Conservation (phyloP, 2,888 invertebrate species). For the Hermodice carunculata region DNA sequence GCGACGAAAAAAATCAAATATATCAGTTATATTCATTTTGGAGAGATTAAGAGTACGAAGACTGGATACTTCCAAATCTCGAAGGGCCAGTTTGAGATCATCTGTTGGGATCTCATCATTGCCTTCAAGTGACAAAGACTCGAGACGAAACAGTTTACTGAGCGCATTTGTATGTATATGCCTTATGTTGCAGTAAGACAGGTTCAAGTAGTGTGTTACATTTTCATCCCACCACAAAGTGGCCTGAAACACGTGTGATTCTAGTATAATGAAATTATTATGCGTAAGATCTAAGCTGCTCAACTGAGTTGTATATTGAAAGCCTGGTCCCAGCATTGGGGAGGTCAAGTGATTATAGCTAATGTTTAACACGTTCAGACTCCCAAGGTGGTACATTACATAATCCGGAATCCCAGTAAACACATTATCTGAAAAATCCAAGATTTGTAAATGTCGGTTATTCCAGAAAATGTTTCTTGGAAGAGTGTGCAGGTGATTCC, state of each 20-base stretch:
- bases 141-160: slow-evolving; percentile 37
- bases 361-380: slow-evolving; percentile 45
- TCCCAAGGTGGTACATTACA: slow-evolving; percentile 36
- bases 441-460: slow-evolving; percentile 36
- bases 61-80: slow-evolving; percentile 38
- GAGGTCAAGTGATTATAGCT: slow-evolving; percentile 44
- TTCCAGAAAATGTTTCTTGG: slow-evolving; percentile 44
- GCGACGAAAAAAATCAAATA: slow-evolving; percentile 30
- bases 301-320: slow-evolving; percentile 47
- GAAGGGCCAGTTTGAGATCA: slow-evolving; percentile 35
- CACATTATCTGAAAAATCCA: slow-evolving; percentile 49
- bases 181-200: slow-evolving; percentile 47
- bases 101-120: slow-evolving; percentile 36
- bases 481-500: slow-evolving; percentile 44
- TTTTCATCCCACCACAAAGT: slow-evolving; percentile 42
- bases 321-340: slow-evolving; percentile 44
- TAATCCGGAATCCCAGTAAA: slow-evolving; percentile 40
- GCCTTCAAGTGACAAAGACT: slow-evolving; percentile 44
- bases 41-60: slow-evolving; percentile 18
- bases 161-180: slow-evolving; percentile 42
- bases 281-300: slow-evolving; percentile 49
- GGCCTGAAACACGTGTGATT: slow-evolving; percentile 41
- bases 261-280: slow-evolving; percentile 42
- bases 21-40: slow-evolving; percentile 31
- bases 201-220: slow-evolving; percentile 40